Conservation (phyloP, 1,140 invertebrate genomes). For the Leptopilina clavipes region DNA sequence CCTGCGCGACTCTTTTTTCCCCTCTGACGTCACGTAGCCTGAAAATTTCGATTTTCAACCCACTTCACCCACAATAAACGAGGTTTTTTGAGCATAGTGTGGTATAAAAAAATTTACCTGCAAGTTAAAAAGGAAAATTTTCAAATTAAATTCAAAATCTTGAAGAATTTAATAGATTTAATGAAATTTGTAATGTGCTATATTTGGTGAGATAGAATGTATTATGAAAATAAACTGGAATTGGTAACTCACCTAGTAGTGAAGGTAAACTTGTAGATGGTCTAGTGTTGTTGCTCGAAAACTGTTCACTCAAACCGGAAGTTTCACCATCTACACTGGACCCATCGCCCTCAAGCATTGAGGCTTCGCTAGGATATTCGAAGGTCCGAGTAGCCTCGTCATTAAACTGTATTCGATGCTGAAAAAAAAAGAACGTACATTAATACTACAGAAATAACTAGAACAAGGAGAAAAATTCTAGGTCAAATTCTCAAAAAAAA, state of each 20-base stretch:
- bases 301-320: conserved; percentile 64
- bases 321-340: conserved; percentile 66
- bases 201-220: background rate
- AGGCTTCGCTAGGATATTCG: conserved; percentile 91
- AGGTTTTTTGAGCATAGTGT: no score
- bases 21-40: no score
- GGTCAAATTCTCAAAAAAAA: background rate
- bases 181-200: no score
- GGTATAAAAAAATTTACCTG: no score
- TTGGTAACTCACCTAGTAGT: conserved; percentile 66
- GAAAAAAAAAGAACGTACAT: conserved; percentile 59
- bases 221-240: background rate
- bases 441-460: background rate
- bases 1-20: no score
- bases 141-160: no score
- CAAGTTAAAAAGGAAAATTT: no score
- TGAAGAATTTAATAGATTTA: no score
- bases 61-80: no score
- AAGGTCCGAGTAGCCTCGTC: conserved; percentile 87
- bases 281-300: conserved; percentile 58
- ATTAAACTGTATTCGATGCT: conserved; percentile 90
- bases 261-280: conserved; percentile 60
- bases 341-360: conserved; percentile 80
- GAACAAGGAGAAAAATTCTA: background rate
- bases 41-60: no score